Conservation (phyloP, 1,140 invertebrate species). For the Drosophila fuyamai region DNA sequence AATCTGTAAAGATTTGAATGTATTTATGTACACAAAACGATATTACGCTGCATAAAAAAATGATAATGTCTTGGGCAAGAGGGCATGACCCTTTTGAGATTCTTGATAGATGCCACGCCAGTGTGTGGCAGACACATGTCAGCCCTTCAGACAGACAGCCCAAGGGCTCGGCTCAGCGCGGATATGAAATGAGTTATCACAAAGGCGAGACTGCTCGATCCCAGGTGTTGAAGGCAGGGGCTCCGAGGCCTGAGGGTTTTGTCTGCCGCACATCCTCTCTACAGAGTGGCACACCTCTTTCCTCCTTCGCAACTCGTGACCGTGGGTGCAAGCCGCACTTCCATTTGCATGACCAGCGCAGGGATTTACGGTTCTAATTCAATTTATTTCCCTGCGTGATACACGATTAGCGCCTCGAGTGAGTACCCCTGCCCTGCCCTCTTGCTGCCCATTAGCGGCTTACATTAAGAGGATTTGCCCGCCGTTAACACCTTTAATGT, state of each 20-base stretch:
- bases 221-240: conserved; percentile 48
- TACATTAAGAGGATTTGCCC: conserved; percentile 45
- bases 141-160: conserved; percentile 50
- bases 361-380: conserved; percentile 59
- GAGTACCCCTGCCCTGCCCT: conserved; percentile 4
- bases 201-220: conserved; percentile 26
- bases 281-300: conserved; percentile 27
- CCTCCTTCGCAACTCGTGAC: conserved; percentile 24
- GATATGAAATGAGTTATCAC: conserved; percentile 54
- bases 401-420: conserved; percentile 50
- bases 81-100: conserved; percentile 52
- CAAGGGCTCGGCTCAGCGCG: conserved; percentile 24
- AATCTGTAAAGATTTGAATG: not conserved
- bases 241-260: conserved; percentile 12
- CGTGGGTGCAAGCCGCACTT: conserved; percentile 43
- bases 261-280: conserved; percentile 39
- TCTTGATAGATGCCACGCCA: conserved; percentile 33
- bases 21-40: conserved; percentile 6
- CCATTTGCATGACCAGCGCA: conserved; percentile 46
- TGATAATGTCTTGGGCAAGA: conserved; percentile 31
- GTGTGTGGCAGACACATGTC: conserved; percentile 56
- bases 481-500: conserved; percentile 45
- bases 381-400: conserved; percentile 55
- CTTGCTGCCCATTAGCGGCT: conserved; percentile 46
- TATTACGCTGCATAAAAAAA: conserved; percentile 36